Evolutionary conservation across 2,888 invertebrate genomes (phyloP), one percentile per base, ranked within the genome.

Genomic region (Lathronympha strigana): DNA sequence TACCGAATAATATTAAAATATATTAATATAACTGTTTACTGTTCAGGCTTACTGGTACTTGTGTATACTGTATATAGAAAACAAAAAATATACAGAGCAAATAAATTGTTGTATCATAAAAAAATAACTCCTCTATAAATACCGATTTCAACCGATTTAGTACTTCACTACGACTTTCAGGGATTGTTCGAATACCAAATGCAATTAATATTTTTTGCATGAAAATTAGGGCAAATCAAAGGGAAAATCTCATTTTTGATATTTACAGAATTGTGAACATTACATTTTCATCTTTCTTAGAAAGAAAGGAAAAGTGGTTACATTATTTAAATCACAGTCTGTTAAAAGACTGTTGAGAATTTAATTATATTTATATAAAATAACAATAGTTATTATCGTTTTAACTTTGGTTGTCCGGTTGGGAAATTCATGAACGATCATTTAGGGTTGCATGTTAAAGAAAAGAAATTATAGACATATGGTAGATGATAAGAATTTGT

Each of bases 131-230:
- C 6, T 21, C n/a, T 5, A 23, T 0, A 23, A 54, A 17, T 17
- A 19, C 2, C 57, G 63, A 33, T 50, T 23, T 31, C 11, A 19
- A 31, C n/a, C 43, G 43, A 43, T 57, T 31, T 3, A n/a, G 19
- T 2, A 23, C 63, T 19, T 21, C 50, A 63, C 55, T 61, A 45
- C 5, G 2, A 17, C 11, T 49, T 47, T 31, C 23, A 43, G 17
- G 33, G 23, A n/a, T 4, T 21, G 50, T 43, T 63, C 63, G 31
- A 28, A 63, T 40, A 63, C 23, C 25, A n/a, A 38, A 8, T 21
- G 3, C 3, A 4, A 43, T 6, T 15, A 0, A n/a, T 11, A 3
- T 8, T 21, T 19, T 31, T 15, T 6, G 0, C 47, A 1, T 6
- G 2, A 4, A 4, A 47, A 47, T 28, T 25, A 4, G 3, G 3